These are phyloP conservation scores for Copidosoma aretas DNA, from an alignment of 2,888 invertebrate genomes.

Conservation along the genomic window DNA sequence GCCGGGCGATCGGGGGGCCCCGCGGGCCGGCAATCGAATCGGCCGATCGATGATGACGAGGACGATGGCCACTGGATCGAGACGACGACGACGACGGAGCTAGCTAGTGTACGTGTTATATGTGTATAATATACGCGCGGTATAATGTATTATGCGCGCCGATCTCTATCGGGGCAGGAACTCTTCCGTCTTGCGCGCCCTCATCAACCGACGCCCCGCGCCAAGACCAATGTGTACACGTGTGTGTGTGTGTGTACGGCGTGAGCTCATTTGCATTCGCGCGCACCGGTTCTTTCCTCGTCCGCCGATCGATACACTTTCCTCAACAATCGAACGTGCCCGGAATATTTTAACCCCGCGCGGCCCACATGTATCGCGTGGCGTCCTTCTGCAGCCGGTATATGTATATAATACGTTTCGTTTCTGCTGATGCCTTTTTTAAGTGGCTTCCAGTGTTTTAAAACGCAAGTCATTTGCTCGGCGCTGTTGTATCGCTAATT, in stretches of 20 bases:
- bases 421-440: no score
- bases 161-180: slow-evolving; percentile 36
- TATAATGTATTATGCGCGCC: not conserved
- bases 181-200: slow-evolving; percentile 38
- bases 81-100: no score
- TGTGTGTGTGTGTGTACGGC: slow-evolving; percentile 34
- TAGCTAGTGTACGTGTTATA: no score
- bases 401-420: no score
- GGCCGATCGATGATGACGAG: slow-evolving; percentile 45
- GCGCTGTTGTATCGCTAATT: no score
- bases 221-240: no score
- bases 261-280: slow-evolving; percentile 36
- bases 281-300: not conserved
- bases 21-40: slow-evolving; percentile 24
- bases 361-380: no score
- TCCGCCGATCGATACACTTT: slow-evolving; percentile 21
- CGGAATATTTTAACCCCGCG: slow-evolving; percentile 15
- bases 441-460: no score
- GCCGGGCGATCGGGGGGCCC: slow-evolving; percentile 48
- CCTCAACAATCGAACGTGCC: slow-evolving; percentile 30
- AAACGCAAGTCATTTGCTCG: no score
- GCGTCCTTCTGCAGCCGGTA: not conserved
- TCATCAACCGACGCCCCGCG: slow-evolving; percentile 21
- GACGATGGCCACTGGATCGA: slow-evolving; percentile 47
- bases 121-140: no score